Base-by-base conservation (phyloP, 2,888 invertebrate species). In the Neocrepidodera transversa region DNA sequence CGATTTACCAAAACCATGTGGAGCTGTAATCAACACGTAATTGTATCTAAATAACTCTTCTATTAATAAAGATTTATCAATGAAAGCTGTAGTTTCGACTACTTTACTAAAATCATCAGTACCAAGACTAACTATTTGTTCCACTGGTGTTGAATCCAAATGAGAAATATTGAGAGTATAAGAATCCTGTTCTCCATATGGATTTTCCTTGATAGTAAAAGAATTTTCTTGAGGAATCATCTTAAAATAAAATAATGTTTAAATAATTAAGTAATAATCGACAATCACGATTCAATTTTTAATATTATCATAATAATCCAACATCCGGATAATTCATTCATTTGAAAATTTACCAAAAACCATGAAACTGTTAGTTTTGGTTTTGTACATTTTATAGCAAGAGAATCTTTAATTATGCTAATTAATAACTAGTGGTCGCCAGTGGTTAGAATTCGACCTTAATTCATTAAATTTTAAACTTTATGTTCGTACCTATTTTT, bases 21-120 rank as follows among this genome's bases (percentile, higher is more conserved):
- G 54, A 7, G 54, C 54, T 17, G 54, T 54, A 18, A 54, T 32
- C 13, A 54, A n/a, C 10, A 47, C 17, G 26, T 32, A 54, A 14
- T 54, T 45, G 14, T 54, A 54, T 17, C 45, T 18, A 8, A 54
- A 45, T 23, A 54, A 16, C 16, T 54, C 54, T 26, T 54, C 54
- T 7, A 54, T 54, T 32, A 54, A 13, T 17, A 54, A 28, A 1
- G 54, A 54, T 36, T 54, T 54, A 35, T 54, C 54, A 35, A 54
- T 20, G 6, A 26, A 54, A 10, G 36, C 36, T 11, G 35, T 45
- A 5, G 45, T 36, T 30, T 47, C 17, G 5, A 54, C 45, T 13
- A 54, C 28, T 35, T 54, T 45, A 28, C 35, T 20, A 13, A 54
- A 54, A 54, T 54, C 36, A 10, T 54, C 54, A 6, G n/a, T 36